These are phyloP conservation scores for Pseudomyrmex flavicornis DNA, from an alignment of 1,140 invertebrate species.

Conservation along the genomic window DNA sequence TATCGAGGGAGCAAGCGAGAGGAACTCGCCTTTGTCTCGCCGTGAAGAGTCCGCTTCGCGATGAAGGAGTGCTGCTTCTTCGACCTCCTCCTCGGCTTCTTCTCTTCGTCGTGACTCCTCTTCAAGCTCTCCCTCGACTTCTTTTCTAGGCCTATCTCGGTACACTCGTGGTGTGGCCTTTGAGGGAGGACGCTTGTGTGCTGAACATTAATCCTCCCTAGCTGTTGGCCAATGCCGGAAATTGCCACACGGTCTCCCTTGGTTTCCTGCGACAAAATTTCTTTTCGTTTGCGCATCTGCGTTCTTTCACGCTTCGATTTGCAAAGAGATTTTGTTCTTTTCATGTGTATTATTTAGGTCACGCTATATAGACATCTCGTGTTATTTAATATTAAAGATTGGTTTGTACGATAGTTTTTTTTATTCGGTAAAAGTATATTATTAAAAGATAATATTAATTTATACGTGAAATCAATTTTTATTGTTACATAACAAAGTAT, in stretches of 20 bases:
- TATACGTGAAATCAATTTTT: no score
- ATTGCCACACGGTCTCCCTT: slow-evolving; percentile 55
- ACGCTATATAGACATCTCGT: no score
- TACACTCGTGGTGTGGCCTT: slow-evolving; percentile 68
- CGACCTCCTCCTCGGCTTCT: slow-evolving; percentile 62
- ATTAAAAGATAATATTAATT: no score
- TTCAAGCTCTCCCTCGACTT: slow-evolving; percentile 66
- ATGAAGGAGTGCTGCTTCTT: slow-evolving; percentile 55
- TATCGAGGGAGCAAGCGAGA: slow-evolving; percentile 39
- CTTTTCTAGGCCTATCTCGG: slow-evolving; percentile 64
- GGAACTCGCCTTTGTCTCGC: slow-evolving; percentile 58
- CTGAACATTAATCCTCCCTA: slow-evolving; percentile 64
- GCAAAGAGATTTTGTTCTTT: background rate
- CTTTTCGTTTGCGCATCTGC: background rate
- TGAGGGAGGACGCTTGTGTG: slow-evolving; percentile 68
- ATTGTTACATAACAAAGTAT: no score
- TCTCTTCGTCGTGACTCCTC: slow-evolving; percentile 61
- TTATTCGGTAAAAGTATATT: no score
- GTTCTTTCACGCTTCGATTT: background rate
- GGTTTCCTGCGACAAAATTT: slow-evolving; percentile 19
- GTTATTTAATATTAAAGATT: no score
- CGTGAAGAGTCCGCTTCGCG: slow-evolving; percentile 51
- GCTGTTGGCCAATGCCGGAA: slow-evolving; percentile 68
- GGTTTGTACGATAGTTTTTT: no score
- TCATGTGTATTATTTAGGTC: background rate